Base-by-base conservation (phyloP, 2,797 vertebrate genomes). In the Heterohyrax brucei region DNA sequence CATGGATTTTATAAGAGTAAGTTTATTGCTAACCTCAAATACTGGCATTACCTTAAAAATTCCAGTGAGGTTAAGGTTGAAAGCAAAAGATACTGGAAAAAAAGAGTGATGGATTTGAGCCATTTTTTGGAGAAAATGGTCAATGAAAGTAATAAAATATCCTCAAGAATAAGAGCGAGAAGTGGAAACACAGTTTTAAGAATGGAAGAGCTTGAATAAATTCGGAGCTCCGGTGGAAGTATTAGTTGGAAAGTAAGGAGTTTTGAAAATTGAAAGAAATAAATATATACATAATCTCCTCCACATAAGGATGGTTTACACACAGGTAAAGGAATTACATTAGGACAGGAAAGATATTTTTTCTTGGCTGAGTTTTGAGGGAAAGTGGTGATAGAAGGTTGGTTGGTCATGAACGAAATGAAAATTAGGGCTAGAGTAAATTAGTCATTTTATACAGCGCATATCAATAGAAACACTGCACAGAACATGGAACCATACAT, bases 251-350 rank as follows among this genome's bases (percentile, higher is more conserved):
- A 84, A 87, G 28, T 18, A 44, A 64, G 77, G 7, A 82, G 21
- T 19, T 59, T 93, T 82, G 64, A 84, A 92, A 93, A n/a, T 4
- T 24, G 21, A 14, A 89, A 87, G 24, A 89, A 80, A 78, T 59
- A 66, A 66, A 59, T 77, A 10, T 48, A 53, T 3, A 28, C 12
- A 6, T 0, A 53, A 66, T 30, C 33, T 18, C 21, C 19, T 92
- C 10, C 5, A 64, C 10, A 18, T 78, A 28, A 24, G 28, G 10
- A 62, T 59, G 56, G 19, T 78, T 3, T 88, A 85, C 64, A 14
- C 28, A 72, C 3, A 56, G 26, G 33, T 48, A 79, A 91, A 79
- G 10, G 10, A 93, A 68, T 80, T 87, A n/a, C n/a, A 61, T 72
- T 53, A 26, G 39, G 3, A 56, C 3, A 86, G 46, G 21, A 48